A percentile compares a stretch with the other conserved stretches of the same genome.
Evolutionary conservation across 2,797 vertebrate genomes (phyloP).

Genomic region (Odontamblyopus lacepedii): DNA sequence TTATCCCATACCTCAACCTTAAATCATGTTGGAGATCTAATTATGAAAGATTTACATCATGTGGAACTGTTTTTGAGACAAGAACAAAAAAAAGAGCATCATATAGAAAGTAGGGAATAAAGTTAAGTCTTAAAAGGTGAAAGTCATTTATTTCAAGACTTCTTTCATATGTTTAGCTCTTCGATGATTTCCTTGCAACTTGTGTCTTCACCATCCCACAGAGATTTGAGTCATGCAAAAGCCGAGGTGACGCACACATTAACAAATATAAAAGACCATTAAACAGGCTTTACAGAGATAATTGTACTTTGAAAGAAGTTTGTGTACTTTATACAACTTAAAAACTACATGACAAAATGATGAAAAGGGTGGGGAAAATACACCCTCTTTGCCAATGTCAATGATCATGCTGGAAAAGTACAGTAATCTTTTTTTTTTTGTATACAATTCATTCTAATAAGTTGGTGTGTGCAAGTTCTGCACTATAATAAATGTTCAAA

Average conservation of each 20-base stretch:
- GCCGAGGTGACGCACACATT: not conserved
- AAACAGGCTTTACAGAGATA: not conserved
- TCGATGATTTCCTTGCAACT: not conserved
- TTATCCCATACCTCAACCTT: conserved; percentile 60
- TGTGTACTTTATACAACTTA: not conserved
- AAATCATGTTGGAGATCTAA: no score
- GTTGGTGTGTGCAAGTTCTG: no score
- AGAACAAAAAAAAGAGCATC: no score
- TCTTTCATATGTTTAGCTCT: not conserved
- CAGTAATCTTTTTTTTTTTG: no score
- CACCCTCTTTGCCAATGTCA: not conserved
- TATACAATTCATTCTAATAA: no score
- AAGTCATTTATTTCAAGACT: not conserved
- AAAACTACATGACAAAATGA: not conserved
- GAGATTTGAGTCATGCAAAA: not conserved
- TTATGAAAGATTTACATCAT: no score
- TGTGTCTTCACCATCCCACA: not conserved
- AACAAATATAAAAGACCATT: not conserved
- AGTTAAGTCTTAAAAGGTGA: not conserved
- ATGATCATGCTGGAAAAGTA: no score
- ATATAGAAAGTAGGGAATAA: no score
- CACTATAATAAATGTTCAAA: no score
- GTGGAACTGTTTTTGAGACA: no score
- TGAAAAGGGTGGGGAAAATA: not conserved
- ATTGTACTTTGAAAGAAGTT: not conserved